phyloP scores from a whole-genome alignment of 2,797 vertebrate species.

The Gymnoscopelus braueri region DNA sequence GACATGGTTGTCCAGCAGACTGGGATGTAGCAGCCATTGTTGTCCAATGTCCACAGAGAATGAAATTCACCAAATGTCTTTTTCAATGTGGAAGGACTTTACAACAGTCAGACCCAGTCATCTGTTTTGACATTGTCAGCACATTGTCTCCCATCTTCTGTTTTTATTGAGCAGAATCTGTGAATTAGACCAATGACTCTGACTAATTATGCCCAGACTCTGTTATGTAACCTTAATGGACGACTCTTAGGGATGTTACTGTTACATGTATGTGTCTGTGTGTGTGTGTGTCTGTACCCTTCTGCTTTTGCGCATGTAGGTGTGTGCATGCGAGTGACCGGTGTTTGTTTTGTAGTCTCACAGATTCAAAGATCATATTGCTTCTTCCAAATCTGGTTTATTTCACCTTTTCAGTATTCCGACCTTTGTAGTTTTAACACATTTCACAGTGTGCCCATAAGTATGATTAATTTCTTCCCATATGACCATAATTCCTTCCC shows the following conservation, averaged over 20 bases:
- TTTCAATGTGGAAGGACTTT: slow-evolving; percentile 52
- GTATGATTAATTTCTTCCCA: too few relatives aligned
- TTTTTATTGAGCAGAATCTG: slow-evolving; percentile 30
- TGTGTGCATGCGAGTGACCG: too few relatives aligned
- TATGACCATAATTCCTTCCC: slow-evolving; percentile 1
- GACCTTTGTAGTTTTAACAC: too few relatives aligned
- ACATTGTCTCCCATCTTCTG: slow-evolving; percentile 42
- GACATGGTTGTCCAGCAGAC: slow-evolving; percentile 81
- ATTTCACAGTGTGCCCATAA: too few relatives aligned
- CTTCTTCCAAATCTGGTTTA: too few relatives aligned
- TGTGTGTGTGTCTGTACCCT: not conserved
- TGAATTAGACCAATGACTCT: slow-evolving; percentile 22
- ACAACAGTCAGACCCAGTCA: slow-evolving; percentile 27
- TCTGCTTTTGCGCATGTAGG: not conserved
- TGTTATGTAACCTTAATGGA: not conserved
- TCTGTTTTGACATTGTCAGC: slow-evolving; percentile 28
- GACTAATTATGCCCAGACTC: slow-evolving; percentile 21
- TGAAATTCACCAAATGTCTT: slow-evolving; percentile 34
- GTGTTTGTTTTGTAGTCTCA: not conserved
- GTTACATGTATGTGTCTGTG: not conserved
- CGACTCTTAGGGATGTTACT: too few relatives aligned
- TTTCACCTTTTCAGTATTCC: too few relatives aligned
- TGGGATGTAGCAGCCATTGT: slow-evolving; percentile 70
- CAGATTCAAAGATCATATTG: too few relatives aligned
- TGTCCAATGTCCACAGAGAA: slow-evolving; percentile 53